Evolutionary conservation across 2,113 vertebrate genomes (phyloP).

Genomic region (Trichomycterus rosablanca): DNA sequence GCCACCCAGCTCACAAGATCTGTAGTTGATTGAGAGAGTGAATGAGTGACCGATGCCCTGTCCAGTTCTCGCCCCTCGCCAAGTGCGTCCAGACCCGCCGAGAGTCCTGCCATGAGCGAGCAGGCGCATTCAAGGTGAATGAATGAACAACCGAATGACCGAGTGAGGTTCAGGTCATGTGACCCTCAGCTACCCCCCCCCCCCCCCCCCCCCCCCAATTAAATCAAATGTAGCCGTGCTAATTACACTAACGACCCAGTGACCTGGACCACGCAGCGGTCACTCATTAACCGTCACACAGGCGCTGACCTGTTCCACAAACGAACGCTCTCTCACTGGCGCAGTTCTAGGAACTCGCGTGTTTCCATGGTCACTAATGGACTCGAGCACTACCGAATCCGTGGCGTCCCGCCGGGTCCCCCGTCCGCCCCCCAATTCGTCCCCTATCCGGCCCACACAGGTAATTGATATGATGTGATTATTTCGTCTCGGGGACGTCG

Average conservation of each 20-base stretch:
- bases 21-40: no score
- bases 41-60: no score
- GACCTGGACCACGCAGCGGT: not conserved
- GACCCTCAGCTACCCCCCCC: no score
- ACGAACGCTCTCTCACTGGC: slow-evolving; percentile 2
- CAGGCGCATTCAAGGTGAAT: no score
- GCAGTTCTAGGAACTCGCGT: not conserved
- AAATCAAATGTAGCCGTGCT: not conserved
- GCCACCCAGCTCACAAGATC: no score
- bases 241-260: not conserved
- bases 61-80: no score
- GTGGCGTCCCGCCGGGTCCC: not conserved
- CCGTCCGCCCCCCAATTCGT: not conserved
- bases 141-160: no score
- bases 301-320: slow-evolving; percentile 7
- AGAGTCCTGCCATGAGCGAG: no score
- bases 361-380: slow-evolving; percentile 24
- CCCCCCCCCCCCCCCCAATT: no score
- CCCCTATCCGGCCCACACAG: not conserved
- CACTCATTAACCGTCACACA: not conserved
- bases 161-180: no score
- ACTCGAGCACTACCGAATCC: not conserved
- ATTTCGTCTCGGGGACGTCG: not conserved
- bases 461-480: slow-evolving; percentile 29
- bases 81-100: no score